Conservation (phyloP, 2,113 vertebrate species). For the Callocephalon fimbriatum region DNA sequence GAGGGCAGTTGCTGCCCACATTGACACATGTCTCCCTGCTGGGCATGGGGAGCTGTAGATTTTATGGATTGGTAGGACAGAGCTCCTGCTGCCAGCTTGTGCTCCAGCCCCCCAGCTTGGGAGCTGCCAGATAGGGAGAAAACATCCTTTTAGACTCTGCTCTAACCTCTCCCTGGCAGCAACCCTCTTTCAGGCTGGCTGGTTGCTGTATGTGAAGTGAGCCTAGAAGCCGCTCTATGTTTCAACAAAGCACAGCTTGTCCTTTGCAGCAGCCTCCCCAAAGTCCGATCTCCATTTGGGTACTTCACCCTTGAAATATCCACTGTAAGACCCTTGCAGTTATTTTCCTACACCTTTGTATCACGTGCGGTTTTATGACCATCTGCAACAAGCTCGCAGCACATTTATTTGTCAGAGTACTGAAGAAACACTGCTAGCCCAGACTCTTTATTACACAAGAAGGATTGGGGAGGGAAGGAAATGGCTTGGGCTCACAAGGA, state of each 20-base stretch:
- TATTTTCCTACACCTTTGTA: background rate
- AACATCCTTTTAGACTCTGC: conserved; percentile 4
- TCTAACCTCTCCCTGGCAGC: conserved; percentile 16
- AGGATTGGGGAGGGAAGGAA: background rate
- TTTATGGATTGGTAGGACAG: background rate
- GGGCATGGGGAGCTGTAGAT: background rate
- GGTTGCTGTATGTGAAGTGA: background rate
- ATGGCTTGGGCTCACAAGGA: background rate
- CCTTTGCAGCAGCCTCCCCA: background rate
- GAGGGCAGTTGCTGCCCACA: background rate
- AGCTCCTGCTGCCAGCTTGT: background rate
- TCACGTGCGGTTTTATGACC: background rate
- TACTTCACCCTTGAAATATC: background rate
- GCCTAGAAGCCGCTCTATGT: background rate
- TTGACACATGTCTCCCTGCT: background rate
- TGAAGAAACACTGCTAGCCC: background rate
- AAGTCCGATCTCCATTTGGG: background rate
- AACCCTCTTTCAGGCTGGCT: background rate
- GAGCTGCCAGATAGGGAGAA: conserved; percentile 20
- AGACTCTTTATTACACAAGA: background rate
- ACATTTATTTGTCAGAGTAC: background rate
- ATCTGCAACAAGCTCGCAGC: background rate
- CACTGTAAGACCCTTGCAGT: background rate
- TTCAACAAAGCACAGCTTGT: background rate
- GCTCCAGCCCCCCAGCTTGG: background rate